A percentile compares a stretch with the other conserved stretches of the same genome.
These are phyloP conservation scores for Synodontis membranacea DNA, from an alignment of 2,113 vertebrate genomes.

Conservation along the genomic window DNA sequence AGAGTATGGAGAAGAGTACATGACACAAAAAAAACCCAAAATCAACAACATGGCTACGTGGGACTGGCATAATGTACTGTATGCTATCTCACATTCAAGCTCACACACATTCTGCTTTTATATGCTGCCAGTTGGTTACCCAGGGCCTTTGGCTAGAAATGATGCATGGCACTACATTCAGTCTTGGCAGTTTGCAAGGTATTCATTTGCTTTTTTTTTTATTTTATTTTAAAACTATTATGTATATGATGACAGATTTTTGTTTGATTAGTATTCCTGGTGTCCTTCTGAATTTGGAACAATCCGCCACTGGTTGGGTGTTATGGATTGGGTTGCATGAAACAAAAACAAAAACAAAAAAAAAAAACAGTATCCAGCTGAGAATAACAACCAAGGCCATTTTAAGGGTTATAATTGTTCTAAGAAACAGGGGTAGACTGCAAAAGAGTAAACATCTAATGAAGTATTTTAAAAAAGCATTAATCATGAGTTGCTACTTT, in stretches of 20 bases:
- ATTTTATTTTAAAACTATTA: background rate
- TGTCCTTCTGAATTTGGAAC: background rate
- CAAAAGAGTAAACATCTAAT: too few species aligned
- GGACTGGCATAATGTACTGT: background rate
- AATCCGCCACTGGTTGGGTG: background rate
- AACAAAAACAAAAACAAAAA: too few species aligned
- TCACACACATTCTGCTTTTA: background rate
- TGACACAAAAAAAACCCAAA: background rate
- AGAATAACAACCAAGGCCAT: too few species aligned
- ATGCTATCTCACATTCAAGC: background rate
- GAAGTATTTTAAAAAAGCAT: too few species aligned
- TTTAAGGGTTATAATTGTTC: too few species aligned
- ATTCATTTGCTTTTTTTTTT: slow-evolving; percentile 4
- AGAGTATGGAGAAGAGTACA: background rate
- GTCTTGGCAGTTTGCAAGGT: background rate
- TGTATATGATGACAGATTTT: background rate
- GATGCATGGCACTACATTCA: background rate
- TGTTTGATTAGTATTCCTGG: background rate
- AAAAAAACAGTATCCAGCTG: background rate
- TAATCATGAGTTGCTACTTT: background rate
- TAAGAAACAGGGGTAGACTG: too few species aligned
- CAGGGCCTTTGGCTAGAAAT: background rate
- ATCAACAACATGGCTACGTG: background rate
- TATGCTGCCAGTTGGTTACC: background rate
- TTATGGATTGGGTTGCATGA: background rate